phyloP scores from a whole-genome alignment of 2,888 invertebrate genomes.

The Neuroscelio doddi region DNA sequence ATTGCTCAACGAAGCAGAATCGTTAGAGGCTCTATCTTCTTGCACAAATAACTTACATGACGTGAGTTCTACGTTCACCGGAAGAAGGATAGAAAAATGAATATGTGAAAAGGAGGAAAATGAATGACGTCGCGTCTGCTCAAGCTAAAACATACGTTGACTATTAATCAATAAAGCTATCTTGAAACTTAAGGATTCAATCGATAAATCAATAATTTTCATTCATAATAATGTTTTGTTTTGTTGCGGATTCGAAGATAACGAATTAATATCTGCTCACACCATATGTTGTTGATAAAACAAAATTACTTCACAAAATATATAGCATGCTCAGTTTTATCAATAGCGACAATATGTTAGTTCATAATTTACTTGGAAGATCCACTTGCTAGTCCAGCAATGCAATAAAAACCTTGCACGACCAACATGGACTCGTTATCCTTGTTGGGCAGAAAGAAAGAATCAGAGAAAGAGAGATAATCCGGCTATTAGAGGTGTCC shows the following conservation, averaged over 20 bases:
- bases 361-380: constrained; percentile 33
- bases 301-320: too few relatives aligned
- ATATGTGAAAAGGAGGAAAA: constrained; percentile 49
- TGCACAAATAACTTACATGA: constrained; percentile 60
- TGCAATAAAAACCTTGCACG: constrained; percentile 18
- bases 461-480: constrained; percentile 65
- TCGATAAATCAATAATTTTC: constrained; percentile 66
- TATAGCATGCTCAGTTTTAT: constrained; percentile 29
- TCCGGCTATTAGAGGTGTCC: constrained; percentile 71
- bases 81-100: constrained; percentile 41
- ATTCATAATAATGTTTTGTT: constrained; percentile 43
- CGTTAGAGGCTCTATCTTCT: constrained; percentile 48
- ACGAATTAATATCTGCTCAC: constrained; percentile 12
- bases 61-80: constrained; percentile 42
- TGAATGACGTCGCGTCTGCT: constrained; percentile 53
- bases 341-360: constrained; percentile 26
- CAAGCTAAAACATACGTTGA: constrained; percentile 56
- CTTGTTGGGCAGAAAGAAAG: constrained; percentile 57
- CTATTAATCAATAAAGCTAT: constrained; percentile 64
- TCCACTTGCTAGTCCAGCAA: constrained; percentile 23
- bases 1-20: constrained; percentile 41
- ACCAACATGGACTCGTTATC: constrained; percentile 59
- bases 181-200: constrained; percentile 58
- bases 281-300: too few relatives aligned
- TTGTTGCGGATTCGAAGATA: constrained; percentile 21